Base-by-base conservation (phyloP, 1,140 invertebrate species). In the Neodiprion virginianus region DNA sequence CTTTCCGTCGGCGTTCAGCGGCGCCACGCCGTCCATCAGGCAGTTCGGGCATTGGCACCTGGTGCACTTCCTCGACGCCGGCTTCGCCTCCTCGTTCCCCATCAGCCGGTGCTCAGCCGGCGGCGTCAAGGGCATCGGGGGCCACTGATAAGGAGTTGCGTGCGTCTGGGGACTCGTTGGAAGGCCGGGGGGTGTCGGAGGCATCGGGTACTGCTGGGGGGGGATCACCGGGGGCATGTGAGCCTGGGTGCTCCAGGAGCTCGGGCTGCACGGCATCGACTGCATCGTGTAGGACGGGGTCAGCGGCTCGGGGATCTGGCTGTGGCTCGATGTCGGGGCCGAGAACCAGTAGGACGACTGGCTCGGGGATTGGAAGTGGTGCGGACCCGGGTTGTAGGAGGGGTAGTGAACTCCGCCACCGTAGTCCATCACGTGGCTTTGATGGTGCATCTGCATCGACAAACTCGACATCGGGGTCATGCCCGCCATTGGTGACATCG, bases 31-130 rank as follows among this genome's bases (percentile, higher is more conserved):
- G 80, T 93, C 93, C 9, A 91, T 91, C 23, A 92, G 89, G 79
- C 94, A 95, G 79, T 94, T 94, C 7, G 93, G 93, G 82, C 94
- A 95, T 4, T 91, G 90, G 82, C 94, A 95, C 73, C 91, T 91
- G 3, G 91, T 91, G 61, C 91, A 92, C 53, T 82, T 83, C 23
- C 80, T 71, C 8, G 77, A 77, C 0, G 78, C 72, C 69, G 78
- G 80, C 8, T 12, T 61, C 53, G 53, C 53, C n/a, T 61, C 53
- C 28, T 78, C 72, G 7, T 77, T 76, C 1, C 8, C 48, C 11
- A 77, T 48, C 3, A 79, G 14, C 23, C n/a, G 53, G 53, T 78
- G 75, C 0, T 79, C 76, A 4, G 77, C 73, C 0, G 82, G 78
- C 9, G 84, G 81, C 0, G 79, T 82, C 8, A 81, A 23, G 0